Conservation (phyloP, 2,888 invertebrate genomes). For the Epinotia brunnichana region DNA sequence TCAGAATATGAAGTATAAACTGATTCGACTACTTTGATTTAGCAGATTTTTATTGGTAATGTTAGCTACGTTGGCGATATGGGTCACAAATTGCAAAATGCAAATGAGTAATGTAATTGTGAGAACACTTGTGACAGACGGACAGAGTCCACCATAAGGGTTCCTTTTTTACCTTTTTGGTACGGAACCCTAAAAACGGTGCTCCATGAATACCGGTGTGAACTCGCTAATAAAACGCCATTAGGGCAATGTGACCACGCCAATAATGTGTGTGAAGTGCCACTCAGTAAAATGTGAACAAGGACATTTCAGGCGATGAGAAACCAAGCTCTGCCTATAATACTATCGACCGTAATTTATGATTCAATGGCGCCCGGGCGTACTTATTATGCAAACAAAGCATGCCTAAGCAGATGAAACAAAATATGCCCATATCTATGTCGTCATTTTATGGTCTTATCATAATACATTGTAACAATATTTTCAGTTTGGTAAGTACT, state of each 20-base stretch:
- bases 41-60: neutral
- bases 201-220: slow-evolving; percentile 23
- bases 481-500: no score
- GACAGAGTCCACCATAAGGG: no score
- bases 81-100: slow-evolving; percentile 8
- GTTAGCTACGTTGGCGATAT: neutral
- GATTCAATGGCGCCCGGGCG: neutral
- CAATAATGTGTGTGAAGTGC: slow-evolving; percentile 31
- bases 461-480: neutral
- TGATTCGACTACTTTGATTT: neutral
- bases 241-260: slow-evolving; percentile 33
- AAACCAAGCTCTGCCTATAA: neutral
- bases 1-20: neutral
- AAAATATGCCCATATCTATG: neutral
- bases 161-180: no score
- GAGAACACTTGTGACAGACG: no score
- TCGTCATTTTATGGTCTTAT: neutral
- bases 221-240: slow-evolving; percentile 37
- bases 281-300: slow-evolving; percentile 28
- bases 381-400: slow-evolving; percentile 7
- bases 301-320: slow-evolving; percentile 16
- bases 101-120: neutral
- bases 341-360: neutral
- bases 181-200: no score
- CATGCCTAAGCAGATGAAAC: slow-evolving; percentile 2